Evolutionary conservation across 2,113 vertebrate genomes (phyloP).

Genomic region (Apteryx mantelli): DNA sequence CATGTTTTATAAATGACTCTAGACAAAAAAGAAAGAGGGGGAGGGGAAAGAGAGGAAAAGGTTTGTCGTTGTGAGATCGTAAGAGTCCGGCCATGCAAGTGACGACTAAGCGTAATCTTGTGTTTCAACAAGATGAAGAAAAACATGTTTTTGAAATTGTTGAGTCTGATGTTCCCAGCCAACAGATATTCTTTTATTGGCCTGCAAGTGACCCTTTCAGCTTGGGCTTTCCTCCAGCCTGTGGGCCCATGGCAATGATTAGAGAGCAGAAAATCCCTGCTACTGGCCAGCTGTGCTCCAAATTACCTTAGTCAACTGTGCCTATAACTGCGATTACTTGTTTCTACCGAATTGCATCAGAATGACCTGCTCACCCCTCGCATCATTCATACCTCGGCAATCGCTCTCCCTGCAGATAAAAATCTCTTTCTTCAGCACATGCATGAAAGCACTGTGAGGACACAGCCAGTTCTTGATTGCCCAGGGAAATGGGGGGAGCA

Average conservation of each 20-base stretch:
- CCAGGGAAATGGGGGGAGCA: neutral
- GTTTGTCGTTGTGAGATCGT: neutral
- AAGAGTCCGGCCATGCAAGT: neutral
- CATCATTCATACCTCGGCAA: neutral
- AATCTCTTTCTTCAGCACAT: neutral
- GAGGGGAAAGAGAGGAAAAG: conserved; percentile 21
- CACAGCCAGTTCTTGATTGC: neutral
- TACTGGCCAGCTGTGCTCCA: conserved; percentile 39
- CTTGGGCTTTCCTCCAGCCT: conserved; percentile 13
- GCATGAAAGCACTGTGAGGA: neutral
- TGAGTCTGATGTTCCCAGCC: neutral
- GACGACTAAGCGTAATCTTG: conserved; percentile 50
- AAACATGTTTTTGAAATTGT: conserved; percentile 53
- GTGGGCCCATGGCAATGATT: conserved; percentile 5
- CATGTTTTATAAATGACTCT: conserved; percentile 13
- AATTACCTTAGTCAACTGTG: conserved; percentile 38
- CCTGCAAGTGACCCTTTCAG: neutral
- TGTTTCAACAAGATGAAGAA: conserved; percentile 43
- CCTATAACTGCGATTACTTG: conserved; percentile 21
- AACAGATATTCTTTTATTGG: conserved; percentile 19
- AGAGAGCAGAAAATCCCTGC: neutral
- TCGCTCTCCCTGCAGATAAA: neutral
- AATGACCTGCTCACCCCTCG: conserved; percentile 20
- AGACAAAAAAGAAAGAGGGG: neutral
- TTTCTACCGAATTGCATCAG: conserved; percentile 43